phyloP scores from a whole-genome alignment of 2,797 vertebrate species.

The Dromococcyx pavoninus region DNA sequence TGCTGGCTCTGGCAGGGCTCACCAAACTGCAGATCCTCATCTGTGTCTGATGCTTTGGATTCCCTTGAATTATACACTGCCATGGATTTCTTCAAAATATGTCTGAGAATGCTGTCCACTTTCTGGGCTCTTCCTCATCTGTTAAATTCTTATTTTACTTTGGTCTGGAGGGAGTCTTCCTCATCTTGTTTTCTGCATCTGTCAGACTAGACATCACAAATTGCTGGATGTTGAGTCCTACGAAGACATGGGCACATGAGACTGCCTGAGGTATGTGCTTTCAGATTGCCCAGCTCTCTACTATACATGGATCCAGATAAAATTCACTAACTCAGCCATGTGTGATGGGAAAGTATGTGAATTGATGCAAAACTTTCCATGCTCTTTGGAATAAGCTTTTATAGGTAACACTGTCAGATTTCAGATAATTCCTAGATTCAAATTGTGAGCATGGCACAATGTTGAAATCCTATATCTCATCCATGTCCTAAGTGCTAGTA shows the following conservation, averaged over 20 bases:
- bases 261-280: neutral
- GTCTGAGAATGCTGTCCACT: neutral
- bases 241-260: neutral
- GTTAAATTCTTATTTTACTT: neutral
- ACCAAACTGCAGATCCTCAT: neutral
- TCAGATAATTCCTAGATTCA: conserved; percentile 22
- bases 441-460: neutral
- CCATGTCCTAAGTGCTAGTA: conserved; percentile 8
- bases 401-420: neutral
- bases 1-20: neutral
- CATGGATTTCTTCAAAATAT: neutral
- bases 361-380: neutral
- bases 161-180: neutral
- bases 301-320: neutral
- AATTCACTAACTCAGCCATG: neutral
- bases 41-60: neutral
- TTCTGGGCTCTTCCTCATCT: neutral
- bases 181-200: neutral
- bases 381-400: neutral
- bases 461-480: conserved; percentile 8
- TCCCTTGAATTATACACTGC: neutral
- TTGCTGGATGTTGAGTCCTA: neutral
- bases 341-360: neutral
- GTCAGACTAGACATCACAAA: neutral
- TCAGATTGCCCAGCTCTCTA: neutral